Evolutionary conservation across 2,888 invertebrate genomes (phyloP).

Genomic region (Chironomus riparius): DNA sequence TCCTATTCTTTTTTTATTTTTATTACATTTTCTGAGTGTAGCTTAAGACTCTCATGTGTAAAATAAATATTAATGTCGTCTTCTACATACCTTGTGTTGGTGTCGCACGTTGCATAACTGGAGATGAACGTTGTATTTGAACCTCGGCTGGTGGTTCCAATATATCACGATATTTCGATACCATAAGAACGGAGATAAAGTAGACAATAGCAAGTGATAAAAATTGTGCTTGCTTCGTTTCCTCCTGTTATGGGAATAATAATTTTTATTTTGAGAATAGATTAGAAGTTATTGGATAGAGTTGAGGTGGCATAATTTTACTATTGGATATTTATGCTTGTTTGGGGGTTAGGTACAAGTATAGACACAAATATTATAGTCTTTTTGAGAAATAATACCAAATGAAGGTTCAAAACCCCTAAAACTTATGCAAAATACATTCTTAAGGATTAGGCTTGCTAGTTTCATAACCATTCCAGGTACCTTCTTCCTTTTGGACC

Average conservation of each 20-base stretch:
- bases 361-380: no score
- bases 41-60: not conserved
- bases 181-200: constrained; percentile 99
- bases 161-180: constrained; percentile 98
- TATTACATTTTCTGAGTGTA: not conserved
- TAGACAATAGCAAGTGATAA: constrained; percentile 97
- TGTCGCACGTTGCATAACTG: constrained; percentile 46
- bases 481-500: no score
- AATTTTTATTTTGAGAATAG: no score
- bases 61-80: not conserved
- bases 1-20: not conserved
- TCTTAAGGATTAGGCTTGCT: no score
- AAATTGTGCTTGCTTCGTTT: constrained; percentile 99
- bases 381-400: no score
- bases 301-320: no score
- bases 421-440: no score
- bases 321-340: no score
- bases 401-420: no score
- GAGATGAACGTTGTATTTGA: constrained; percentile 53
- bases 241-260: constrained; percentile 62
- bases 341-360: constrained; percentile 31
- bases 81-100: constrained; percentile 36
- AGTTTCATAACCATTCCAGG: no score
- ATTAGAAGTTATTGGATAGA: no score
- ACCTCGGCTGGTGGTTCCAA: constrained; percentile 82